Conservation (phyloP, 2,797 vertebrate species). For the Rhinatrema bivittatum region DNA sequence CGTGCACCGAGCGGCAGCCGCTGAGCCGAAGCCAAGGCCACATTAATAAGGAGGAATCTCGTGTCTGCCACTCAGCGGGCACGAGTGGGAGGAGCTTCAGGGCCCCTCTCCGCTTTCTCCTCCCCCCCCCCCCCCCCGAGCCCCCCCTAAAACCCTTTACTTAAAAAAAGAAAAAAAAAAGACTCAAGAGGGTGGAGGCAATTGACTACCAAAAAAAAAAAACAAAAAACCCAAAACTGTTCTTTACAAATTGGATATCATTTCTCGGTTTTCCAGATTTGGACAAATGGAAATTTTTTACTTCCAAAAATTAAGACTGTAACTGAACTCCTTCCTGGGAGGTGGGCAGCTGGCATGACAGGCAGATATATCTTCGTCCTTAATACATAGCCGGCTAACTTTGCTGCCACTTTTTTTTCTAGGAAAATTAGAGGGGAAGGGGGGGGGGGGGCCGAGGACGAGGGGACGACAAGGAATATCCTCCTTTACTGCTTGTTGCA, state of each 20-base stretch:
- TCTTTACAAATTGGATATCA: no score
- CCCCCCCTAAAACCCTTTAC: no score
- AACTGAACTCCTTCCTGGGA: no score
- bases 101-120: background rate
- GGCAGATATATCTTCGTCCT: constrained; percentile 13
- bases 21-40: constrained; percentile 44
- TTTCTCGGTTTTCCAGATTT: no score
- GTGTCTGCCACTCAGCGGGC: constrained; percentile 35
- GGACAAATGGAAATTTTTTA: no score
- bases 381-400: constrained; percentile 29
- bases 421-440: background rate
- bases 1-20: constrained; percentile 23
- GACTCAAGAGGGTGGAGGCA: background rate
- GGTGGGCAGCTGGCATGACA: constrained; percentile 16
- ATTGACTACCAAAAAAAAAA: no score
- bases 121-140: background rate
- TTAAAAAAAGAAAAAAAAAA: no score
- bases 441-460: no score
- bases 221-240: no score
- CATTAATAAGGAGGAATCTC: constrained; percentile 29
- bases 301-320: no score
- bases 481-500: no score
- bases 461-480: no score
- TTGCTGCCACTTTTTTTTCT: constrained; percentile 19
- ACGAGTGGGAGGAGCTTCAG: constrained; percentile 17